These are phyloP conservation scores for Pimpla rufipes DNA, from an alignment of 2,888 invertebrate genomes.

Conservation along the genomic window DNA sequence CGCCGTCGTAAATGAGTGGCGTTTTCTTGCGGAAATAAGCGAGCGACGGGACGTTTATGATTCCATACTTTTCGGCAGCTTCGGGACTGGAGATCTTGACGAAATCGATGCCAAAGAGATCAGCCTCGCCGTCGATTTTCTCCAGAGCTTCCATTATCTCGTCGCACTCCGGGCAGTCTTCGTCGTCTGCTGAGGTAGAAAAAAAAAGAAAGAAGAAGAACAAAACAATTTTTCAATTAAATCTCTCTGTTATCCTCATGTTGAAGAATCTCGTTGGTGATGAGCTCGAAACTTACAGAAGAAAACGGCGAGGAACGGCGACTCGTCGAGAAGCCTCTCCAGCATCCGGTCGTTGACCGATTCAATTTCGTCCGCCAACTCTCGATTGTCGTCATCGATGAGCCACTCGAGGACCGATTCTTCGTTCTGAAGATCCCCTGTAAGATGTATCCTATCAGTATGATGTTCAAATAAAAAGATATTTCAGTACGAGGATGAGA, in stretches of 20 bases:
- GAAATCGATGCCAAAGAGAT: slow-evolving; percentile 97
- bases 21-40: slow-evolving; percentile 94
- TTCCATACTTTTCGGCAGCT: slow-evolving; percentile 93
- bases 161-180: slow-evolving; percentile 96
- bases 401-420: slow-evolving; percentile 97
- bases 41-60: slow-evolving; percentile 94
- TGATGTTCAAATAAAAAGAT: neutral
- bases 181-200: slow-evolving; percentile 89
- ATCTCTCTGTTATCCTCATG: neutral
- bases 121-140: slow-evolving; percentile 97
- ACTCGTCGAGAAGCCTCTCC: slow-evolving; percentile 93
- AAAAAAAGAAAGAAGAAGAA: slow-evolving; percentile 23
- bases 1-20: slow-evolving; percentile 96
- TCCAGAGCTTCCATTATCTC: slow-evolving; percentile 96
- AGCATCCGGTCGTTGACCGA: slow-evolving; percentile 96
- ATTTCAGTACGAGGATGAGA: no score
- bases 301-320: slow-evolving; percentile 95
- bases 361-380: slow-evolving; percentile 97
- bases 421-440: slow-evolving; percentile 96
- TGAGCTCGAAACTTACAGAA: slow-evolving; percentile 90
- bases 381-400: slow-evolving; percentile 96
- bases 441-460: slow-evolving; percentile 16
- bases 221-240: slow-evolving; percentile 1
- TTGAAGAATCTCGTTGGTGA: neutral
- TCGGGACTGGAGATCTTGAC: slow-evolving; percentile 95